Evolutionary conservation across 2,113 vertebrate species (phyloP).

Genomic region (Ceyx melanurus): DNA sequence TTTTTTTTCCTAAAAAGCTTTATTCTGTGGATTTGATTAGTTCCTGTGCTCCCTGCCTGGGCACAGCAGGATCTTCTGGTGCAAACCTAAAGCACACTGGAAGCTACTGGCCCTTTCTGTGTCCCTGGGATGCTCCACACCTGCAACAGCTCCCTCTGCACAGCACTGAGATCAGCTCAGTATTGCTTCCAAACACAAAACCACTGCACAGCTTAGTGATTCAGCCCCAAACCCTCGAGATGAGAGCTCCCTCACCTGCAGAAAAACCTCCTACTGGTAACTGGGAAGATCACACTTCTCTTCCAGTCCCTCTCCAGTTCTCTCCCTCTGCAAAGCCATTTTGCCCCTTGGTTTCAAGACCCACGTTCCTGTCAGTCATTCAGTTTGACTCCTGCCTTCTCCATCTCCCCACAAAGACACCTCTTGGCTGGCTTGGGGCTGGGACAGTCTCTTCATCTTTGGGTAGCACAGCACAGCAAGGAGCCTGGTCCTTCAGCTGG

Average conservation of each 20-base stretch:
- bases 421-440: background rate
- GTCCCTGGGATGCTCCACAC: too few relatives aligned
- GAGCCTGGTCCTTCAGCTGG: background rate
- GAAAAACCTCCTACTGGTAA: too few relatives aligned
- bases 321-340: too few relatives aligned
- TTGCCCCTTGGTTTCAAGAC: fast-evolving
- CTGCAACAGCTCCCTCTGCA: too few relatives aligned
- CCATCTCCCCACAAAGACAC: background rate
- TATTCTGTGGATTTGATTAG: background rate
- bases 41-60: background rate
- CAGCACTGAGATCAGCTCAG: too few relatives aligned
- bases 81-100: background rate
- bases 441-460: background rate
- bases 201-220: too few relatives aligned
- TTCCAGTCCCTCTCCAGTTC: too few relatives aligned
- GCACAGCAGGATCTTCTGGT: background rate
- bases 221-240: too few relatives aligned
- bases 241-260: too few relatives aligned
- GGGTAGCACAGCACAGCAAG: background rate
- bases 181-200: too few relatives aligned
- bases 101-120: too few relatives aligned
- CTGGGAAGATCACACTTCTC: too few relatives aligned
- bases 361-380: background rate
- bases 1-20: background rate
- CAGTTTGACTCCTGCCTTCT: background rate